Base-by-base conservation (phyloP, 2,113 vertebrate species). In the Antennarius striatus region DNA sequence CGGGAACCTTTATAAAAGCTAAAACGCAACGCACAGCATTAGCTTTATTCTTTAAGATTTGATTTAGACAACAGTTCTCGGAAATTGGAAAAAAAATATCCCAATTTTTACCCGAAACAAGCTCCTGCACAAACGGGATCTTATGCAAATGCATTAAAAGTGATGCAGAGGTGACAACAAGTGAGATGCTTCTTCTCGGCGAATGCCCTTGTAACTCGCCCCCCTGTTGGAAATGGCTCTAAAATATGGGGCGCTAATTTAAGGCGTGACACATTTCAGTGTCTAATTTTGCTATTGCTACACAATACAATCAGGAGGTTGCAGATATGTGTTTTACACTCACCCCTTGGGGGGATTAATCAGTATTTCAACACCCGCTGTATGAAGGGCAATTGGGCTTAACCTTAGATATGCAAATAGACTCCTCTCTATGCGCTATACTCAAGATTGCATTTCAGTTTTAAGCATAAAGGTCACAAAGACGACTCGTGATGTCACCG, bases 211-310 rank as follows among this genome's bases (percentile, higher is more conserved):
- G 65, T 75, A 65, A 86, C 15, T 59, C 68, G 80, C 79, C 84
- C 32, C 32, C 72, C 86, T 63, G 71, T 70, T 81, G 77, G 67
- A 79, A 61, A 72, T 71, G 63, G 79, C 85, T 88, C 90, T 92
- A 92, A 93, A 90, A 92, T 93, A 93, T 94, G 92, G 88, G 73
- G 90, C 40, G 92, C 81, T 91, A 93, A 93, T 92, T 91, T 86
- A 86, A 87, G 83, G 80, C 86, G 77, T 71, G 87, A 91, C 91
- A 93, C 86, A 28, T 92, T 72, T 83, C 54, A 71, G 63, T 56
- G 70, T 79, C 71, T 86, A 57, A 71, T 79, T 82, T 82, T 83
- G 73, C 52, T 63, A 79, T 79, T 75, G 83, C 85, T 71, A 81
- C 83, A 87, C 71, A 67, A 81, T 78, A 90, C 84, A 87, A 82